Percentiles rank a stretch among this genome's conserved stretches.
phyloP scores from a whole-genome alignment of 2,797 vertebrate species.

The Lepus townsendii region DNA sequence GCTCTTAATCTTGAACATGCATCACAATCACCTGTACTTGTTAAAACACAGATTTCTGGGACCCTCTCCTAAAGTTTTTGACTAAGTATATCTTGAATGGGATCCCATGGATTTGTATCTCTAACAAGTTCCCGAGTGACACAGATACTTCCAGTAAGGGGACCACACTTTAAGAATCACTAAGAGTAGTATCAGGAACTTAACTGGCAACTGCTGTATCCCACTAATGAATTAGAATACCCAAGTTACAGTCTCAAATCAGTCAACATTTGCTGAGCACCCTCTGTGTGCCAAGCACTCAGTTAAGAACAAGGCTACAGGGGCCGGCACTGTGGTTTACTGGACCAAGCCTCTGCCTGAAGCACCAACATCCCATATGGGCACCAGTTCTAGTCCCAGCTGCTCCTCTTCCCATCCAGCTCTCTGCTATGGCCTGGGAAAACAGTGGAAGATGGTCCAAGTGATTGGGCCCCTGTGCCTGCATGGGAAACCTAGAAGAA shows the following conservation, averaged over 20 bases:
- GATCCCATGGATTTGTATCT: not conserved
- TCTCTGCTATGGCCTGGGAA: too few species aligned
- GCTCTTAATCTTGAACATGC: not conserved
- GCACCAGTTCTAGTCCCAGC: too few species aligned
- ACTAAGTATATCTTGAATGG: not conserved
- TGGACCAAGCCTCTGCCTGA: too few species aligned
- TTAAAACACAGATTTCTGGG: not conserved
- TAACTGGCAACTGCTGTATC: not conserved
- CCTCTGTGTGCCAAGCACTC: not conserved
- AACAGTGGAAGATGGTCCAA: too few species aligned
- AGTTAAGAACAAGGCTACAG: not conserved
- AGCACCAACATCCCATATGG: too few species aligned
- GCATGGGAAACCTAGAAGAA: too few species aligned
- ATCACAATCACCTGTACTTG: not conserved
- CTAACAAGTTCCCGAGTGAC: not conserved
- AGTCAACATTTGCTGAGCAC: not conserved
- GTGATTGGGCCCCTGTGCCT: too few species aligned
- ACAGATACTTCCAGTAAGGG: not conserved
- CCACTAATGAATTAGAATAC: not conserved
- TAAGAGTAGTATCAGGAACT: not conserved
- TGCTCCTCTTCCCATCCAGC: too few species aligned
- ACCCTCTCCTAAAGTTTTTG: not conserved
- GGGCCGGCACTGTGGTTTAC: too few species aligned
- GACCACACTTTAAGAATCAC: not conserved
- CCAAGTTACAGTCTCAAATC: not conserved